Base-by-base conservation (phyloP, 2,113 vertebrate genomes). In the Nycticorax nycticorax region DNA sequence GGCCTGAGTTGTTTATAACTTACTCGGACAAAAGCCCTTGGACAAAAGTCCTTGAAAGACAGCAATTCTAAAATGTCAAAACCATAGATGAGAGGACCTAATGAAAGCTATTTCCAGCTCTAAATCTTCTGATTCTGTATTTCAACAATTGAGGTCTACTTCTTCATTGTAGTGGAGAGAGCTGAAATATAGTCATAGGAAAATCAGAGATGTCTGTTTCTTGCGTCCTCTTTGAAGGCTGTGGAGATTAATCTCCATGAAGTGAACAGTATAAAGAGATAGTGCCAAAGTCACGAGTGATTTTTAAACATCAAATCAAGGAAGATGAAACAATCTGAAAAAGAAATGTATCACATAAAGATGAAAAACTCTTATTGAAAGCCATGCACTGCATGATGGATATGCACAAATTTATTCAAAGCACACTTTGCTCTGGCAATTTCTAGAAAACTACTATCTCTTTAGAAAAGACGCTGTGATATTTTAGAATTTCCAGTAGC, bases 221-320 rank as follows among this genome's bases (percentile, higher is more conserved):
- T 60, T 72, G 8, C 43, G n/a, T 53, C 19, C 20, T 64, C 48
- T 76, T 76, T 81, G 80, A 97, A 92, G 48, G 43, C 41, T 85
- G 22, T 45, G 19, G 82, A 79, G 39, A 87, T 85, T 41, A 75
- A 71, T 85, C 27, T 85, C 39, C 41, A 28, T 43, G 17, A 96
- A 77, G 14, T 57, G 71, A 85, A 90, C 19, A 55, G 11, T 32
- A 64, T 45, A 88, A 88, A 67, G 67, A 79, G 39, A 57, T 47
- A 72, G 27, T 17, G 16, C 41, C 47, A 50, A 89, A 94, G 69
- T 35, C 41, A 22, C 6, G 14, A 8, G 24, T 41, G 57, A 84
- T 72, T 94, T 94, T 88, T 71, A 90, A 86, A 92, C 30, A 78
- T 72, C 30, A 88, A 78, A 57, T 85, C 53, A 89, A 82, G 90